Conservation (phyloP, 2,113 vertebrate species). For the Henicopernis longicauda region DNA sequence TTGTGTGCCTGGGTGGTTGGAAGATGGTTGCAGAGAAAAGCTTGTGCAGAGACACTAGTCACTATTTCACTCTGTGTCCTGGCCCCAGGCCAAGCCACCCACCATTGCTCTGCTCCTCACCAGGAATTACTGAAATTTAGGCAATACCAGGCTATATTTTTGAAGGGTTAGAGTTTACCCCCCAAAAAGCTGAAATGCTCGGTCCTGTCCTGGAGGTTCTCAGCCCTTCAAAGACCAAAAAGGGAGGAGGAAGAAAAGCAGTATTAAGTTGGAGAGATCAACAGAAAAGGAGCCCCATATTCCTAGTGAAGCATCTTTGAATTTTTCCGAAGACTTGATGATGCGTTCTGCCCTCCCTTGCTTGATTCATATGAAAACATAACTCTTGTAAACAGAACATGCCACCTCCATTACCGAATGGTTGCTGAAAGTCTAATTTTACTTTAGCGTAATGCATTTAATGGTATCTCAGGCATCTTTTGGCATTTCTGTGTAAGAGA, state of each 20-base stretch:
- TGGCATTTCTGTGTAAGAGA: background rate
- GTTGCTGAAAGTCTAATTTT: background rate
- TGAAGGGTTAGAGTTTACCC: background rate
- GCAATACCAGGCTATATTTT: background rate
- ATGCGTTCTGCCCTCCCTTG: accelerated
- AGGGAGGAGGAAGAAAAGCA: background rate
- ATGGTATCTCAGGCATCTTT: background rate
- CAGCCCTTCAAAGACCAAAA: background rate
- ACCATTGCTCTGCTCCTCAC: background rate
- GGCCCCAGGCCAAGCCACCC: background rate
- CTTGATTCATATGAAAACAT: background rate
- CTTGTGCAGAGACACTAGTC: background rate
- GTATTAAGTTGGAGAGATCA: background rate
- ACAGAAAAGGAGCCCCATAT: background rate
- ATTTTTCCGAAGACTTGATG: background rate
- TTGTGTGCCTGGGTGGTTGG: background rate
- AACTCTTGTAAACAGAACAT: background rate
- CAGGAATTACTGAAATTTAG: background rate
- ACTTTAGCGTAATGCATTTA: background rate
- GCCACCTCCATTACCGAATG: background rate
- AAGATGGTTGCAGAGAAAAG: background rate
- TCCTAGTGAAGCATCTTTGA: background rate
- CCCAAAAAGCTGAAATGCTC: background rate
- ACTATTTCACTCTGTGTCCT: background rate
- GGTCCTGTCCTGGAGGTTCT: background rate